Base-by-base conservation (phyloP, 2,888 invertebrate species). In the Macropis europaea region DNA sequence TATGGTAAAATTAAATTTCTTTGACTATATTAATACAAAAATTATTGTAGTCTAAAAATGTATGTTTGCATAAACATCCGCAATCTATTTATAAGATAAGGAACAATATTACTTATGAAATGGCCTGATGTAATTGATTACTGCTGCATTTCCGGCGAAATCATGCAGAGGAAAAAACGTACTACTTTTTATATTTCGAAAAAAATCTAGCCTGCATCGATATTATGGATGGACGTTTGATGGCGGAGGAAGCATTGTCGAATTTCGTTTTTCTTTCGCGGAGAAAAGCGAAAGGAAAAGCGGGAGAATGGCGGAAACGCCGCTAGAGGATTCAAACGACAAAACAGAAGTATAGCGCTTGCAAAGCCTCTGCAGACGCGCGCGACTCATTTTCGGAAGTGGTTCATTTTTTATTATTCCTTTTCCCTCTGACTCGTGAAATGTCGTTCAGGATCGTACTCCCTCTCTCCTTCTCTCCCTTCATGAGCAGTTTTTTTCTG, bases 301-400 rank as follows among this genome's bases (percentile, higher is more conserved):
- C 6, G 9, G 45, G n/a, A 15, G 17, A 30, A 34, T n/a, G 15
- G n/a, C 34, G n/a, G 40, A 28, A 17, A 47, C 19, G 40, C 32
- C 17, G 38, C 61, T 26, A 15, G 59, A 61, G 63, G 60, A 63
- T 71, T 78, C 76, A 77, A 76, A 77, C 61, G 78, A 76, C 62
- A 60, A 76, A 73, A 78, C 81, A 76, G n/a, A n/a, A 78, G 80
- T 81, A 76, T 68, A 62, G 75, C 54, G 67, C 60, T n/a, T 53
- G 79, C 79, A 79, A 82, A 82, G 80, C 72, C 69, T 63, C 52
- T 63, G 67, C 70, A 56, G 61, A 74, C 50, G 67, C 9, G 68
- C 47, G 42, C 76, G 70, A 77, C 76, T 84, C 82, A 81, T 84
- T 84, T 84, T 83, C 76, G 76, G 70, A 82, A 82, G 76, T 84